A percentile compares a stretch with the other conserved stretches of the same genome.
These are phyloP conservation scores for Epicauta chinensis DNA, from an alignment of 1,140 invertebrate species.

Conservation along the genomic window DNA sequence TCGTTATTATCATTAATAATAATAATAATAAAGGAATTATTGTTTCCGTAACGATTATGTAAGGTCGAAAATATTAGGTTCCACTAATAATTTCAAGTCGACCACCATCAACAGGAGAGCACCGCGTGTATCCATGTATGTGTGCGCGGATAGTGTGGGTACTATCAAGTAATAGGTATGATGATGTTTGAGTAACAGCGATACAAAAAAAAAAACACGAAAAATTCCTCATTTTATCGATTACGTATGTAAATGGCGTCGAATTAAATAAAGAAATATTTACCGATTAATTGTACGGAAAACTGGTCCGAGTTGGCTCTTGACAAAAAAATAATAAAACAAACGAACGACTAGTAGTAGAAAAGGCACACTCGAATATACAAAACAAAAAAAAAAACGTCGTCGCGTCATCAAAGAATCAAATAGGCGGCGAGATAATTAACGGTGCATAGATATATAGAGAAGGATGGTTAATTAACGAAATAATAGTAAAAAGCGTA, in stretches of 20 bases:
- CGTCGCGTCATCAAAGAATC: neutral
- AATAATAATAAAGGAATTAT: neutral
- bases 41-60: neutral
- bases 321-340: no score
- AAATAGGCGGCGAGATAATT: neutral
- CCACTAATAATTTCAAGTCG: no score
- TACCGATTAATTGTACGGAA: no score
- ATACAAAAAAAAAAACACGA: no score
- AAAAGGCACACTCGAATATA: no score
- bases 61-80: no score
- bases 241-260: slow-evolving; percentile 7
- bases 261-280: neutral
- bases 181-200: neutral
- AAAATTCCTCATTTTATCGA: slow-evolving; percentile 1
- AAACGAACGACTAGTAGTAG: no score
- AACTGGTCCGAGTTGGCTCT: no score
- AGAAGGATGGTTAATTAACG: no score
- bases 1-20: neutral
- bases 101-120: no score
- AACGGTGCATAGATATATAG: neutral
- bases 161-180: neutral
- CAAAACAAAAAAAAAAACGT: neutral
- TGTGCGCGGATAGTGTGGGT: neutral
- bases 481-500: no score
- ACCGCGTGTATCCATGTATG: neutral